Base-by-base conservation (phyloP, 2,797 vertebrate species). In the Denticeps clupeoides region DNA sequence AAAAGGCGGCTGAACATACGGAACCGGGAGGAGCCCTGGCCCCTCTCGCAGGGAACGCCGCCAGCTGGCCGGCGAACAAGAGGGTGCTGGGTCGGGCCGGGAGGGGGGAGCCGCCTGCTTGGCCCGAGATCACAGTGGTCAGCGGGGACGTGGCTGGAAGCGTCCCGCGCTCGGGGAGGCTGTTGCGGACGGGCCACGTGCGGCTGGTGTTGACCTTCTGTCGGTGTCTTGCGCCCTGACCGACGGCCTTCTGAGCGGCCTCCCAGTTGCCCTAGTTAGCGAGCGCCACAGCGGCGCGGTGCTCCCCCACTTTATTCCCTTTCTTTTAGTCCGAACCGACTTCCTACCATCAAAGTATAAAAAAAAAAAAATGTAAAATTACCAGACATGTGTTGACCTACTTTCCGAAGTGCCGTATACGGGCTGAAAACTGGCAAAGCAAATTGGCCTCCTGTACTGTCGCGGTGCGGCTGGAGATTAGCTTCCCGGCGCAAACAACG, bases 81-180 rank as follows among this genome's bases (percentile, higher is more conserved):
- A 82, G 71, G n/a, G 78, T 70, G 68, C 76, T 64, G 70, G 71
- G 73, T 80, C 73, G 78, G 79, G 79, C 75, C 70, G 68, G 75
- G 75, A 73, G 76, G 67, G 74, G 75, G 75, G 75, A 79, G 75
- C 78, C 59, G 70, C 67, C 63, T 15, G 66, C 74, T 84, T 87
- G 84, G 83, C 82, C 58, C 5, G 51, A 80, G 81, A 85, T 85
- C 84, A 86, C 74, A 86, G 79, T 60, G 67, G 77, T 82, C 82
- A 82, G 75, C 69, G 56, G 77, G 81, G 82, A 84, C 74, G 57
- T 60, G 53, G 51, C 65, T 81, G 79, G 79, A 75, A 67, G 31
- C 57, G 53, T 55, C 49, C 62, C 56, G 57, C 60, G 70, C 58
- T 53, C 57, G 59, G 71, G 70, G 75, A 75, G 15, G 70, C 44